These are phyloP conservation scores for Pocillopora damicornis DNA, from an alignment of 64 coral and sea anemone genomes.

Conservation along the genomic window DNA sequence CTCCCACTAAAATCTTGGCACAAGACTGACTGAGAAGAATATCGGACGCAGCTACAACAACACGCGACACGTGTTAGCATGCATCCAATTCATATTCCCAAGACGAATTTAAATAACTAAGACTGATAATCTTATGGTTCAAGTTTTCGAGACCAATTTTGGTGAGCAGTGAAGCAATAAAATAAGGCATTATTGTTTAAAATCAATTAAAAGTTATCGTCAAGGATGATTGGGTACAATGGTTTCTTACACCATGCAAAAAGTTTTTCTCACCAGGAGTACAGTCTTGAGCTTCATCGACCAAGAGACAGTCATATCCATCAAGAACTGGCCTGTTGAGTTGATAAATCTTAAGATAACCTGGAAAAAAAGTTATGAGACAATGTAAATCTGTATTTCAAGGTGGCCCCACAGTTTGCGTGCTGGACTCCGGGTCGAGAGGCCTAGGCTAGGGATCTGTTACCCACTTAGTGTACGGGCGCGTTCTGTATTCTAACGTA, in stretches of 20 bases:
- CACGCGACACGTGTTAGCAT: neutral
- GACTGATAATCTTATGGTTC: too few relatives aligned
- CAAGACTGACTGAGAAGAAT: constrained; percentile 74
- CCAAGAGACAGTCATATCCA: constrained; percentile 73
- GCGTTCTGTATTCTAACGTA: too few relatives aligned
- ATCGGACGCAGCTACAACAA: constrained; percentile 54
- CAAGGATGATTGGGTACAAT: neutral
- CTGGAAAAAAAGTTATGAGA: constrained; percentile 15
- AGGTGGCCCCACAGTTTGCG: neutral
- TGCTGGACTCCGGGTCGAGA: too few relatives aligned
- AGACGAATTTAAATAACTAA: neutral
- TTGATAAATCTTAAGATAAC: constrained; percentile 92
- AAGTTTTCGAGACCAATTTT: too few relatives aligned
- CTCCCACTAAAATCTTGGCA: constrained; percentile 89
- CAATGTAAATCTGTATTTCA: neutral
- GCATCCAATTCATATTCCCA: neutral
- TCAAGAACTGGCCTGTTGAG: constrained; percentile 45
- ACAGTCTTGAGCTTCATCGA: constrained; percentile 96
- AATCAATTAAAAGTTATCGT: neutral
- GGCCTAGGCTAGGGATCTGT: too few relatives aligned
- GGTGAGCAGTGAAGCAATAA: too few relatives aligned
- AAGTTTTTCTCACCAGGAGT: constrained; percentile 66
- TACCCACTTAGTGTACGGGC: too few relatives aligned
- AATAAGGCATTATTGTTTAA: too few relatives aligned
- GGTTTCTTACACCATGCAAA: neutral